These are phyloP conservation scores for Trichogramma pretiosum DNA, from an alignment of 1,140 invertebrate species.

Conservation along the genomic window DNA sequence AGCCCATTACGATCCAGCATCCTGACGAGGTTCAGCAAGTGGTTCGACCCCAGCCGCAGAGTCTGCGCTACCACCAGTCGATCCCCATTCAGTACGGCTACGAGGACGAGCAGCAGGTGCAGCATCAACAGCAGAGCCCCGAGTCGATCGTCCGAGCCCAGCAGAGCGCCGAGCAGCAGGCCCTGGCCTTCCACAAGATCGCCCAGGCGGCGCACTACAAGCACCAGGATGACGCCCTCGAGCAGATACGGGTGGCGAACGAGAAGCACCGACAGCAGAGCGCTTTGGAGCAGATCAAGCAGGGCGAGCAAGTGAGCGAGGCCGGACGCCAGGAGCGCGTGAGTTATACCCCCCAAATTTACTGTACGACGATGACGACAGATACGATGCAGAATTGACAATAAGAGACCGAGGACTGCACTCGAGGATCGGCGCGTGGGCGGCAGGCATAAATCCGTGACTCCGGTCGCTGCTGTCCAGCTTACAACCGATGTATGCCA, in stretches of 20 bases:
- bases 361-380: neutral
- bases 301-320: slow-evolving; percentile 36
- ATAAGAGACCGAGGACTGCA: neutral
- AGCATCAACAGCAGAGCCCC: slow-evolving; percentile 22
- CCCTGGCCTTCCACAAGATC: slow-evolving; percentile 38
- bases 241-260: slow-evolving; percentile 35
- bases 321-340: slow-evolving; percentile 28
- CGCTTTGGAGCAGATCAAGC: slow-evolving; percentile 39
- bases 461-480: neutral
- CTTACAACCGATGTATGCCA: no score
- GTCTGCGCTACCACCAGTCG: slow-evolving; percentile 19
- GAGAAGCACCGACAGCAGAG: slow-evolving; percentile 35
- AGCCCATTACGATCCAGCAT: neutral
- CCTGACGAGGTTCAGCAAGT: neutral
- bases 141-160: slow-evolving; percentile 34
- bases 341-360: neutral
- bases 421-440: neutral
- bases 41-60: neutral
- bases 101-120: slow-evolving; percentile 23
- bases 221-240: slow-evolving; percentile 34
- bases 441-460: neutral
- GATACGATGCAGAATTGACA: neutral
- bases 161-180: slow-evolving; percentile 34
- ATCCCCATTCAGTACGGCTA: slow-evolving; percentile 33
- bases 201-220: slow-evolving; percentile 36